Evolutionary conservation across 2,797 vertebrate species (phyloP).

Genomic region (Gouania willdenowi): DNA sequence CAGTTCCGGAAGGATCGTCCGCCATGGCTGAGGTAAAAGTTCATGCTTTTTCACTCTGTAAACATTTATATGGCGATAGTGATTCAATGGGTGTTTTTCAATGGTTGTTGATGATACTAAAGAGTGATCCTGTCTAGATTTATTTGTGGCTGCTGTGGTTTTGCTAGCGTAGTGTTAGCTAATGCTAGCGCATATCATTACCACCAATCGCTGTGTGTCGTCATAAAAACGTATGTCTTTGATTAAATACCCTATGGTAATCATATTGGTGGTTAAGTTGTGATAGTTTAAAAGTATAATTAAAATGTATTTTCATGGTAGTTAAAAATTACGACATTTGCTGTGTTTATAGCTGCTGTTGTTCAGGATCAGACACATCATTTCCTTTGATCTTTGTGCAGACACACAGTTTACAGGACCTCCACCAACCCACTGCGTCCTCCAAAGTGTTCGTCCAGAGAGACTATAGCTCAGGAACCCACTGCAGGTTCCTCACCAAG

Average conservation of each 20-base stretch:
- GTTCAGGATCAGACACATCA: too few relatives aligned
- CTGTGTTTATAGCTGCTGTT: too few relatives aligned
- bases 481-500: conserved; percentile 95
- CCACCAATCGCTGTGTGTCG: too few relatives aligned
- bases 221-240: too few relatives aligned
- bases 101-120: fast-evolving
- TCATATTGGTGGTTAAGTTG: too few relatives aligned
- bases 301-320: too few relatives aligned
- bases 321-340: too few relatives aligned
- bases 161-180: conserved; percentile 34
- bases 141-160: not conserved
- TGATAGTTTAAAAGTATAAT: too few relatives aligned
- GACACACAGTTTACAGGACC: conserved; percentile 82
- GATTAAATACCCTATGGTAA: too few relatives aligned
- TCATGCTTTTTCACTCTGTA: not conserved
- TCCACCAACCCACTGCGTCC: conserved; percentile 87
- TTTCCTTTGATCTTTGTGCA: conserved; percentile 25
- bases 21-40: conserved; percentile 64
- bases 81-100: too few relatives aligned
- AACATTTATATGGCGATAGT: too few relatives aligned
- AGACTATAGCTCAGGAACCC: conserved; percentile 92
- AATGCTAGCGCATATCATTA: not conserved
- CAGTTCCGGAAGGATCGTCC: conserved; percentile 3
- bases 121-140: too few relatives aligned
- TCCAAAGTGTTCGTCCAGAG: conserved; percentile 94